Evolutionary conservation across 1,140 invertebrate species (phyloP).

Genomic region (Drosophila albomicans): DNA sequence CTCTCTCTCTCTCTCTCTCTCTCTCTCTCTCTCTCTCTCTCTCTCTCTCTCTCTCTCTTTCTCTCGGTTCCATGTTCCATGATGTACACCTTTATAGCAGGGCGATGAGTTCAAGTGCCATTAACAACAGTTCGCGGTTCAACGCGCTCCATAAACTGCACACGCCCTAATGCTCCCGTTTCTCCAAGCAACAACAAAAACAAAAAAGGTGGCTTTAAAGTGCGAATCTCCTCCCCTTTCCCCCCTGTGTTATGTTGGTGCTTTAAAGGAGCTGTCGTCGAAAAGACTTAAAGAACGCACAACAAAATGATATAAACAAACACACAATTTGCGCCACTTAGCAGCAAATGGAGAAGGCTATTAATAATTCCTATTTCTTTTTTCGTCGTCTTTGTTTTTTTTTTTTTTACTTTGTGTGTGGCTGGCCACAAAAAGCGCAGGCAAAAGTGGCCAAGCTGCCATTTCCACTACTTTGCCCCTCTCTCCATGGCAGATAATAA

Average conservation of each 20-base stretch:
- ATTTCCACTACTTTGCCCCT: background rate
- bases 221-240: background rate
- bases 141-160: constrained; percentile 68
- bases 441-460: constrained; percentile 40
- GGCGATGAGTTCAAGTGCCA: constrained; percentile 66
- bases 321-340: constrained; percentile 83
- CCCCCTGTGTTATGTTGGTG: background rate
- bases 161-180: constrained; percentile 19
- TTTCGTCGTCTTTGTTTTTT: constrained; percentile 33
- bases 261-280: constrained; percentile 34
- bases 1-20: too few relatives aligned
- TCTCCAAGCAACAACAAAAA: constrained; percentile 12
- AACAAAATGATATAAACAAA: constrained; percentile 81
- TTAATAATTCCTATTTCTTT: constrained; percentile 78
- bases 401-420: constrained; percentile 27
- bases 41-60: background rate
- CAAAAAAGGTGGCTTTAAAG: constrained; percentile 32
- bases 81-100: constrained; percentile 15
- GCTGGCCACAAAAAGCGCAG: constrained; percentile 70
- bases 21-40: too few relatives aligned
- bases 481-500: constrained; percentile 64
- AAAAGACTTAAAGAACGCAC: constrained; percentile 60
- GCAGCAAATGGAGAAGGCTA: constrained; percentile 80
- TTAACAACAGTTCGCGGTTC: constrained; percentile 72
- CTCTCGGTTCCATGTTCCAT: background rate